Conservation (phyloP, 2,113 vertebrate species). For the Aspidoscelis tigris region DNA sequence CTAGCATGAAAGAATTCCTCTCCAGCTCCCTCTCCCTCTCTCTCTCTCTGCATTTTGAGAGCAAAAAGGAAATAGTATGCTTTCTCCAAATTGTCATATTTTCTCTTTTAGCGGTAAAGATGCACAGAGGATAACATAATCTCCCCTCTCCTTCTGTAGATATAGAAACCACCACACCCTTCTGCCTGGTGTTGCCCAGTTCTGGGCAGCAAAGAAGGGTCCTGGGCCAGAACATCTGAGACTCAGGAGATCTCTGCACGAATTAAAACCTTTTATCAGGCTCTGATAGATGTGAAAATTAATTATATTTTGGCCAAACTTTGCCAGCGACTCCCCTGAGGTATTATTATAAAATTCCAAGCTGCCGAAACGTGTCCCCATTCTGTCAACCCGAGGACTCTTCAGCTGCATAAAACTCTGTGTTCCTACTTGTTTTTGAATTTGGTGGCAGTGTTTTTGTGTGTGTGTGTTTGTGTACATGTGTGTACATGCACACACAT, state of each 20-base stretch:
- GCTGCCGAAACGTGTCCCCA: constrained; percentile 76
- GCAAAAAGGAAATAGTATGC: rapidly evolving
- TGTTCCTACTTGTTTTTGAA: constrained; percentile 53
- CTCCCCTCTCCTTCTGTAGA: background rate
- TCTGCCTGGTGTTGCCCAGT: background rate
- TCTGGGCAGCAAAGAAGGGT: constrained; percentile 47
- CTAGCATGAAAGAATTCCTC: background rate
- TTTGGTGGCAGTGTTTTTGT: constrained; percentile 36
- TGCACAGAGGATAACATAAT: background rate
- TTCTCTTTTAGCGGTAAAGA: background rate
- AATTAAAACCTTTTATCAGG: constrained; percentile 83
- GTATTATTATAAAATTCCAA: constrained; percentile 80
- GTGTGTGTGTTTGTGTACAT: constrained; percentile 4
- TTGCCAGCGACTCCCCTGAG: constrained; percentile 74
- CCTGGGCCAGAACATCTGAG: constrained; percentile 55
- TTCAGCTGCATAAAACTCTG: constrained; percentile 67
- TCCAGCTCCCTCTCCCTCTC: too few species aligned
- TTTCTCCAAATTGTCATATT: constrained; percentile 10
- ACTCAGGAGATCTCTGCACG: constrained; percentile 69
- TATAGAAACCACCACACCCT: background rate
- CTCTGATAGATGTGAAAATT: constrained; percentile 80
- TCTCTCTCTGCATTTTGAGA: background rate
- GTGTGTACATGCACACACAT: constrained; percentile 20
- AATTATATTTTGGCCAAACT: constrained; percentile 83
- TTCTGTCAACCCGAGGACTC: constrained; percentile 80